Evolutionary conservation across 2,113 vertebrate species (phyloP), one percentile per base, ranked within the genome.

Genomic region (Pelobates fuscus): DNA sequence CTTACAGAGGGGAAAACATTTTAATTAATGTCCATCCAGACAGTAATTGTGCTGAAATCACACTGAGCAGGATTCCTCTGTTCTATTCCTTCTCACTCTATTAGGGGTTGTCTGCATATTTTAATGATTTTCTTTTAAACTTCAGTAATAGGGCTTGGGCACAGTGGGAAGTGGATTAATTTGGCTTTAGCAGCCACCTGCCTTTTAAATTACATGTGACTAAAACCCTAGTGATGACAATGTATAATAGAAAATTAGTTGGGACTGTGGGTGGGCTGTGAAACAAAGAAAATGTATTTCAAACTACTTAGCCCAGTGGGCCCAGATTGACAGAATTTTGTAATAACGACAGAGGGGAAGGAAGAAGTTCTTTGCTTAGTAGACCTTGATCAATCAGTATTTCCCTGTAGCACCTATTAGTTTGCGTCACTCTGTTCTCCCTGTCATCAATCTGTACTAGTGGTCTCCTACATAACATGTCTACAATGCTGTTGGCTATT

Each of bases 131-230:
- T 60, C 30, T 81, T 52, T 54, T 55, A 78, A 70, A 82, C 71
- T 43, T 1, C 27, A 68, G 44, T 41, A 54, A 62, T 81, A 6
- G 0, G 21, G 60, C 52, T 80, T 65, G 52, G 62, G 30, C 76
- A 46, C 43, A 46, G 54, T 71, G 81, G 72, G 79, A 81, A 80
- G 80, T 21, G 70, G 43, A 63, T 84, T 81, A 70, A 15, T 82
- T 85, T 81, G 67, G 52, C 85, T 82, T 81, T 67, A 78, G 7
- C 71, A 77, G 15, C 58, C 62, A 78, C 70, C 63, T 82, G 32
- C 24, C 78, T 85, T 86, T 78, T 59, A 63, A 65, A 75, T 86
- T 41, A 32, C 10, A 18, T 0, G 0, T 44, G 63, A 73, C 66
- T 79, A 71, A 41, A 20, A 77, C 76, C 83, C 37, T 65, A 26